Base-by-base conservation (phyloP, 2,113 vertebrate genomes). In the Syngnathus floridae region DNA sequence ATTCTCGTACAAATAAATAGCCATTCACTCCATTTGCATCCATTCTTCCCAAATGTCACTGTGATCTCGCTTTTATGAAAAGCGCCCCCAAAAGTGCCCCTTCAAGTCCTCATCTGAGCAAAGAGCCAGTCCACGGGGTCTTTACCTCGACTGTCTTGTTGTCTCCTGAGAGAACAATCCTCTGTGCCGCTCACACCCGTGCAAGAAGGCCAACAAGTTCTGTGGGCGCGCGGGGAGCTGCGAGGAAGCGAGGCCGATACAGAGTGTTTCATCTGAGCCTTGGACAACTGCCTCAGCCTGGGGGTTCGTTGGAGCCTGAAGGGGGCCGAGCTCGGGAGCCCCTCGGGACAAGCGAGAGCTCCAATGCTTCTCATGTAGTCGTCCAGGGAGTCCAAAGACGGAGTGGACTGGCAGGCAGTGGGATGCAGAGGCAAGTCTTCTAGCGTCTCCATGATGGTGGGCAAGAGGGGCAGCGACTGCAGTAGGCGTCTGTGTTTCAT, bases 61-160 rank as follows among this genome's bases (percentile, higher is more conserved):
- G 3, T 35, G 26, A 35, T 3, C 22, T 56, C 13, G 2, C 52
- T 55, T 35, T 48, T 40, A 26, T n/a, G n/a, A 65, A 56, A 31
- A 51, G 41, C 49, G 62, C 22, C 48, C 74, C 62, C 58, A 38
- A 55, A 70, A 36, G 1, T 26, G 16, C 3, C 35, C 36, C 48
- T 70, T 75, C 37, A 84, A 77, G 81, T 82, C 65, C 83, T 71
- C 63, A 81, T 84, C 65, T 91, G 89, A 14, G 84, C 87, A 80
- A 88, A 92, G 45, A 91, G 79, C 91, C 91, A 92, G 82, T 92
- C 91, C 8, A 92, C 40, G 0, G 90, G 90, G 78, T 92, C 91
- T 66, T 79, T 86, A 13, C 73, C 72, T 46, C 73, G 76, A 38
- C 65, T 71, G 62, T 86, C 85, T 70, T 52, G 69, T 65, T 88